Evolutionary conservation across 2,888 invertebrate species (phyloP).

Genomic region (Psococerastis gibbosa): DNA sequence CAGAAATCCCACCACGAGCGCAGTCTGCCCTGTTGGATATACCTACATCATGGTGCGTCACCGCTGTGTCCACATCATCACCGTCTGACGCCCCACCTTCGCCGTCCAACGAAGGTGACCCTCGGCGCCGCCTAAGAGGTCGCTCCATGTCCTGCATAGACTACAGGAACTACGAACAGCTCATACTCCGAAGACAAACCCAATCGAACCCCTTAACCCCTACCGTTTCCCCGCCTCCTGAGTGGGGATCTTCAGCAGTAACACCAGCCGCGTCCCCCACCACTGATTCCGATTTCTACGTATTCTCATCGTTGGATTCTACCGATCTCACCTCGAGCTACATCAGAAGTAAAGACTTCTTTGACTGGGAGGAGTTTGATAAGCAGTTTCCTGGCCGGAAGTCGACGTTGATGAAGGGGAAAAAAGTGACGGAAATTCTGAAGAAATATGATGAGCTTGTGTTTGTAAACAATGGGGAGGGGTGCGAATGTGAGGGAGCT

Average conservation of each 20-base stretch:
- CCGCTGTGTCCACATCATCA: too few species aligned
- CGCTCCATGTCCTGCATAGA: too few species aligned
- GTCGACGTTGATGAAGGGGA: neutral
- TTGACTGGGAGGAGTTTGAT: slow-evolving; percentile 8
- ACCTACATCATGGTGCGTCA: neutral
- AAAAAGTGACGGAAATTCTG: neutral
- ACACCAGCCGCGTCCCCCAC: neutral
- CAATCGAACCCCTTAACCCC: neutral
- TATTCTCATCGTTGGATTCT: neutral
- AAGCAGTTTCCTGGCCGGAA: neutral
- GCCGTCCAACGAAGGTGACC: too few species aligned
- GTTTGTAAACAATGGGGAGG: neutral
- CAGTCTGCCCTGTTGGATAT: too few species aligned
- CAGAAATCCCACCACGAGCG: neutral
- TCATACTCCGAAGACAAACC: too few species aligned
- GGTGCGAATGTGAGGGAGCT: neutral
- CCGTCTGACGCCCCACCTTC: too few species aligned
- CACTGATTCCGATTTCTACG: neutral
- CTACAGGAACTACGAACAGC: too few species aligned
- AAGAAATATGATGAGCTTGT: neutral
- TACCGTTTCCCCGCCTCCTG: neutral
- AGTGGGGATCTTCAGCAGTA: neutral
- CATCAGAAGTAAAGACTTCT: neutral
- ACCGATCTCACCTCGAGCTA: neutral
- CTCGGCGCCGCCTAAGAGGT: too few species aligned